Evolutionary conservation across 2,888 invertebrate genomes (phyloP), one percentile per base, ranked within the genome.

Genomic region (Ophraella communa): DNA sequence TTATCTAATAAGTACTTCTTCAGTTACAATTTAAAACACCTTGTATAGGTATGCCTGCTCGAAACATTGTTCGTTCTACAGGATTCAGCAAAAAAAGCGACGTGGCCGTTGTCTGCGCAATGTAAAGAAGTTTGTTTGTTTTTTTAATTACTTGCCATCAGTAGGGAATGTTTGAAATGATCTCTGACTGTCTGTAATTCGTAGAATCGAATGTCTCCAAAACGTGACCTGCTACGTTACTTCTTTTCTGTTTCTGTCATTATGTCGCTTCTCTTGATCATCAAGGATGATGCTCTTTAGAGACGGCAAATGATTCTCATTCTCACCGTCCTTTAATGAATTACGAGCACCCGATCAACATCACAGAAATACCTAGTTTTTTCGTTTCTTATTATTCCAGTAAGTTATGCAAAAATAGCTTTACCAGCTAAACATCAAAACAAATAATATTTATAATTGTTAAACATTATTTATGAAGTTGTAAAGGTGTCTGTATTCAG

Each of bases 61-160:
- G 54, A 60, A 54, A 53, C 64, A 51, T 60, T 49, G 52, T 58
- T 64, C 44, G 45, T 56, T 56, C 47, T 20, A 35, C 47, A 57
- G 47, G 21, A 49, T 35, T 27, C 57, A 10, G 62, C 30, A 57
- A 62, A 68, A 68, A 68, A 68, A 71, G 61, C 58, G 70, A 55
- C 68, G 62, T 65, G 49, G 61, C 57, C 57, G 65, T 73, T 65
- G 70, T 72, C 73, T 72, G 67, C 70, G 71, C 69, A 69, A 72
- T 69, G 72, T 71, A 67, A 68, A 68, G 67, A 71, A 69, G 70
- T 72, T 70, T 72, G 72, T 73, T 73, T 73, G 71, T 71, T 73
- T 73, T 73, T 73, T 73, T 73, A 73, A 73, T 73, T 73, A 73
- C 70, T 73, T 64, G 68, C 65, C 51, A 64, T 65, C 71, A 51